These are phyloP conservation scores for Lepus timidus DNA, from an alignment of 2,113 vertebrate genomes.

Conservation along the genomic window DNA sequence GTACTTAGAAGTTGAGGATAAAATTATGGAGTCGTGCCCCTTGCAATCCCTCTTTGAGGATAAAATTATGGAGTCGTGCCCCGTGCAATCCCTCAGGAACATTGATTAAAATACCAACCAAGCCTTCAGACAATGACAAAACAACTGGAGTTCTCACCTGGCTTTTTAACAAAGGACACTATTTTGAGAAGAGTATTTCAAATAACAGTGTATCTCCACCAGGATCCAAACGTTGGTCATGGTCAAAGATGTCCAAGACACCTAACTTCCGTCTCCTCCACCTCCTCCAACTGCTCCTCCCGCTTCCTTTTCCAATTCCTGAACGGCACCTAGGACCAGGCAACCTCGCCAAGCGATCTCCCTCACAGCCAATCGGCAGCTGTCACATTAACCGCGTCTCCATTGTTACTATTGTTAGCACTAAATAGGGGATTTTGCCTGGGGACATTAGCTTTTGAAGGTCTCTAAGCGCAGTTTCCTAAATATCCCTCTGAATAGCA, in stretches of 20 bases:
- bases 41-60: not conserved
- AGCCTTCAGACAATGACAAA: not conserved
- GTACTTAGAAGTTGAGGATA: not conserved
- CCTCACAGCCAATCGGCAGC: not conserved
- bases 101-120: not conserved
- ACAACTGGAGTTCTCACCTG: not conserved
- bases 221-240: not conserved
- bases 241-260: not conserved
- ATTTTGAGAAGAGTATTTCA: not conserved
- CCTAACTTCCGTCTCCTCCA: not conserved
- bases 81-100: not conserved
- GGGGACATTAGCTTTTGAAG: not conserved
- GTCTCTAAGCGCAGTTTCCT: not conserved
- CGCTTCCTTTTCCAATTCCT: fast-evolving
- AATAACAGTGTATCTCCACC: not conserved
- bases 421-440: not conserved
- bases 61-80: not conserved
- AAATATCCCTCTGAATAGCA: not conserved
- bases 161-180: not conserved
- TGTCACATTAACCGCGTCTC: not conserved
- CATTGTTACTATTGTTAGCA: not conserved
- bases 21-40: not conserved
- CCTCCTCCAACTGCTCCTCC: fast-evolving
- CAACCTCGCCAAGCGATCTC: not conserved
- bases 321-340: not conserved